Percentiles rank a stretch among this genome's conserved stretches.
phyloP scores from a whole-genome alignment of 1,140 invertebrate species.

The Ceratosolen solmsi region DNA sequence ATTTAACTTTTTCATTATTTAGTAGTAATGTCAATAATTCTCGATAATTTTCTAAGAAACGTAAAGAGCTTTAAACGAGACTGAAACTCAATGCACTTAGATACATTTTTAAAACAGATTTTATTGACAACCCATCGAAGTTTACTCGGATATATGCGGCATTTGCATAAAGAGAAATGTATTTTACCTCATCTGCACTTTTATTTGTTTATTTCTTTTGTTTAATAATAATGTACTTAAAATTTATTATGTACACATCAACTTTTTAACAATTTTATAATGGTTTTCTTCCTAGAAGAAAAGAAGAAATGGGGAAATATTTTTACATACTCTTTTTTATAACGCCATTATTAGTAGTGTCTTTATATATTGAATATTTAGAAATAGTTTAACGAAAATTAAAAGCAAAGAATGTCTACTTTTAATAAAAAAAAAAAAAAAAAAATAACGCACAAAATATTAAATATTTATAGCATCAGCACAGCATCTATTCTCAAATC shows the following conservation, averaged over 20 bases:
- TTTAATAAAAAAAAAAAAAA: too few species aligned
- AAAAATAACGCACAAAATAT: too few species aligned
- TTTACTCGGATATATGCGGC: neutral
- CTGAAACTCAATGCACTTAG: conserved; percentile 1
- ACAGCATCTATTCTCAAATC: conserved; percentile 15
- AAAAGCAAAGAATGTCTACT: too few species aligned
- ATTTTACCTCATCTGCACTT: neutral
- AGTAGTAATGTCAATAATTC: neutral
- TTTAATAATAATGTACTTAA: conserved; percentile 35
- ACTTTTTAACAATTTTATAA: conserved; percentile 32
- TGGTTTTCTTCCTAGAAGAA: conserved; percentile 13
- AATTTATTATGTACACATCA: conserved; percentile 45
- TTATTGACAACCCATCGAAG: conserved; percentile 2
- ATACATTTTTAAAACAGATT: conserved; percentile 29
- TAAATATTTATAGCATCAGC: neutral
- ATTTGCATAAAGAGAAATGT: conserved; percentile 34
- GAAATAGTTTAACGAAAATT: too few species aligned
- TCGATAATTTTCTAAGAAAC: neutral
- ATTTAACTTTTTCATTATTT: conserved; percentile 30
- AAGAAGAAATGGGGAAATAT: too few species aligned
- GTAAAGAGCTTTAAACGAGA: neutral
- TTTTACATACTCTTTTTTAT: too few species aligned
- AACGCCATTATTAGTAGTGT: too few species aligned
- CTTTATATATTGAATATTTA: too few species aligned
- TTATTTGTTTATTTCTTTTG: neutral